Conservation (phyloP, 2,797 vertebrate species). For the Orientallactaga sibirica region DNA sequence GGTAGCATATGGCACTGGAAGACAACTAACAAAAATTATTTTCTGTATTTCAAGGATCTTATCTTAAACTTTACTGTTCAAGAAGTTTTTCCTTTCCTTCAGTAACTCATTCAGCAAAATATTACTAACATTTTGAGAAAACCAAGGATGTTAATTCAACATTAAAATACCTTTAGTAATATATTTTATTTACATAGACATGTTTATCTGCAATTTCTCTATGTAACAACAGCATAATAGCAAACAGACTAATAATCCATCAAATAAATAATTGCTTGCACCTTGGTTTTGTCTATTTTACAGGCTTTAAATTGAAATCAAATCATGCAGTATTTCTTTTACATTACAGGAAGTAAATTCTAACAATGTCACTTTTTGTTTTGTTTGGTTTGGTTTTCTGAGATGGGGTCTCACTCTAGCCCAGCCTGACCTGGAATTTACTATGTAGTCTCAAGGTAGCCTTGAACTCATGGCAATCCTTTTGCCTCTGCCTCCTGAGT, state of each 20-base stretch:
- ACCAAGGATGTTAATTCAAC: background rate
- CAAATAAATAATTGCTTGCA: background rate
- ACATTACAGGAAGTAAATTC: background rate
- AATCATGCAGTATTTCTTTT: background rate
- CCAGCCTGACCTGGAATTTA: too few species aligned
- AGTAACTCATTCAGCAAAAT: background rate
- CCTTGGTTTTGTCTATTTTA: background rate
- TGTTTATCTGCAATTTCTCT: background rate
- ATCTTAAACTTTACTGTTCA: slow-evolving; percentile 6
- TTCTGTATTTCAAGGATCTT: slow-evolving; percentile 47
- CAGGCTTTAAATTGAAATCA: background rate
- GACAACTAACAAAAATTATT: slow-evolving; percentile 43
- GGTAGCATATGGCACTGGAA: slow-evolving; percentile 12
- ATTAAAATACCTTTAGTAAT: background rate
- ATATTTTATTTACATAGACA: background rate
- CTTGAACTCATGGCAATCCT: too few species aligned
- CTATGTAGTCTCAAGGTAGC: too few species aligned
- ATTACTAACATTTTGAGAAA: background rate
- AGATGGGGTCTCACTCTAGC: too few species aligned
- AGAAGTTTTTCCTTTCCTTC: background rate
- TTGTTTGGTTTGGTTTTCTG: too few species aligned
- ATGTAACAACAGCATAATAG: too few species aligned
- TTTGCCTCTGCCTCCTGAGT: too few species aligned
- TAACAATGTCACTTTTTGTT: background rate
- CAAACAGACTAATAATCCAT: background rate